Percentiles rank a stretch among this genome's conserved stretches.
These are phyloP conservation scores for Crioceris asparagi DNA, from an alignment of 2,888 invertebrate species.

Conservation along the genomic window DNA sequence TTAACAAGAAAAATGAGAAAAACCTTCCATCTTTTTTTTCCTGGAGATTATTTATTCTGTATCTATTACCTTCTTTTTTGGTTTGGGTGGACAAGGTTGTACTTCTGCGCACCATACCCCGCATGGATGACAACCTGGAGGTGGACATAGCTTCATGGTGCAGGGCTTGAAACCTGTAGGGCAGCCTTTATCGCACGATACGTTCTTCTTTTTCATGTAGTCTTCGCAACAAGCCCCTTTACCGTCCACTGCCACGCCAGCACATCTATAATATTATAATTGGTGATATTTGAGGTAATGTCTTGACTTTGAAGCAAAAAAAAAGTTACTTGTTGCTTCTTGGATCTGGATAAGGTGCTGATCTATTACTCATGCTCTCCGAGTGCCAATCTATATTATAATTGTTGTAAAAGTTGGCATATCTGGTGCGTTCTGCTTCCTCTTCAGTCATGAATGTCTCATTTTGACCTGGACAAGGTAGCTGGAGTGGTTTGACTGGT, in stretches of 20 bases:
- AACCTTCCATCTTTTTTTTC: conserved; percentile 3
- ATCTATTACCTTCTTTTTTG: conserved; percentile 21
- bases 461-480: conserved; percentile 20
- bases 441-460: conserved; percentile 21
- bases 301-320: too few relatives aligned
- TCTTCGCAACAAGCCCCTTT: conserved; percentile 27
- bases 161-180: conserved; percentile 36
- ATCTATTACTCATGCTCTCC: conserved; percentile 8
- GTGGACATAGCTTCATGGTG: conserved; percentile 31
- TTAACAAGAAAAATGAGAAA: not conserved
- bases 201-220: conserved; percentile 16
- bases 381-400: conserved; percentile 31
- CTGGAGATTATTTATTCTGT: too few relatives aligned
- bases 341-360: conserved; percentile 4
- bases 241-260: conserved; percentile 26
- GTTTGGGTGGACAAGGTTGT: conserved; percentile 32
- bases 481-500: conserved; percentile 29
- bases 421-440: conserved; percentile 22
- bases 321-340: conserved; percentile 2
- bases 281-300: too few relatives aligned
- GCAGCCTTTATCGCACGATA: conserved; percentile 23
- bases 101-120: conserved; percentile 33
- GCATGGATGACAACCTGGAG: conserved; percentile 30
- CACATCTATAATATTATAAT: too few relatives aligned
- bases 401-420: conserved; percentile 33